These are phyloP conservation scores for Battus philenor DNA, from an alignment of 1,140 invertebrate species.

Conservation along the genomic window DNA sequence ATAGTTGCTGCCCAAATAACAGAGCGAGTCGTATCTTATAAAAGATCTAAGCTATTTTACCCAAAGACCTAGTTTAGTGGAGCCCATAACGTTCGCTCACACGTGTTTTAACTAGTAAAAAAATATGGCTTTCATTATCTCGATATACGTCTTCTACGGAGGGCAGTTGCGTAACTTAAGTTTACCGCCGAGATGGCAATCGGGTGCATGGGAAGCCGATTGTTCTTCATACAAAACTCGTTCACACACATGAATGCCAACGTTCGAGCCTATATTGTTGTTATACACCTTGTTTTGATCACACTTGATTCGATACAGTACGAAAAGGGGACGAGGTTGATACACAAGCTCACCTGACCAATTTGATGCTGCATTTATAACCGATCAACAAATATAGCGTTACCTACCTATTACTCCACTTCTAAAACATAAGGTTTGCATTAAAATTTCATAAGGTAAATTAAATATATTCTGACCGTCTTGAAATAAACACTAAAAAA, in stretches of 20 bases:
- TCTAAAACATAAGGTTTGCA: too few species aligned
- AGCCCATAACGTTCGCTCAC: constrained; percentile 52
- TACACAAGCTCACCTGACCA: constrained; percentile 1
- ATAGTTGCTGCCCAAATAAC: not conserved
- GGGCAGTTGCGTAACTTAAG: constrained; percentile 47
- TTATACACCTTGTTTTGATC: constrained; percentile 42
- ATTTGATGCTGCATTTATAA: constrained; percentile 6
- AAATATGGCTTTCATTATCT: constrained; percentile 62
- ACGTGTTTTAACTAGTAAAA: constrained; percentile 47
- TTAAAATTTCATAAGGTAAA: too few species aligned
- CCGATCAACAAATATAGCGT: too few species aligned
- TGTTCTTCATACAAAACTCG: constrained; percentile 45
- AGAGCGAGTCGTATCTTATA: constrained; percentile 1
- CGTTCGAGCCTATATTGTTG: constrained; percentile 42
- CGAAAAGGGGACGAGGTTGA: constrained; percentile 6
- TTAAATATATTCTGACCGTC: too few species aligned
- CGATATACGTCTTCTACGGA: constrained; percentile 52
- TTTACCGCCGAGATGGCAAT: constrained; percentile 59
- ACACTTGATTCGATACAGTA: constrained; percentile 29
- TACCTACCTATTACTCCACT: too few species aligned
- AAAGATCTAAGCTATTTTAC: constrained; percentile 18
- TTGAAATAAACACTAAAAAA: too few species aligned
- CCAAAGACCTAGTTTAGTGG: constrained; percentile 46
- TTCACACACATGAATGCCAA: constrained; percentile 66
- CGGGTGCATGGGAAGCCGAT: constrained; percentile 63